Evolutionary conservation across 2,797 vertebrate genomes (phyloP), one percentile per base, ranked within the genome.

Genomic region (Cottoperca gobio): DNA sequence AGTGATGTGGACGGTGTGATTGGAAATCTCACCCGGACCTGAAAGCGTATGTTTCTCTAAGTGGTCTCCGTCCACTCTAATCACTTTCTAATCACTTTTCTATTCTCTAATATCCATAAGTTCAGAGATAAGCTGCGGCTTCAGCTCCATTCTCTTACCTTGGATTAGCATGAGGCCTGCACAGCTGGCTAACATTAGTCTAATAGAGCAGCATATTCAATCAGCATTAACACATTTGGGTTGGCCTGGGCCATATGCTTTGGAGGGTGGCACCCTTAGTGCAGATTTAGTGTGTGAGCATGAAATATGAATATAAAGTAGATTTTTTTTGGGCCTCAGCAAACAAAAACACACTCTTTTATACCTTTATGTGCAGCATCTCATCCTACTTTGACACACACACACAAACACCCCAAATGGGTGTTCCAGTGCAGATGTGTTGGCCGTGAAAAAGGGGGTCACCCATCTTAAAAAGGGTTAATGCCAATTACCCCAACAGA

Each of bases 81-180:
- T 94, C 90, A 92, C 85, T 88, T 89, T 88, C 85, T 86, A 88
- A 91, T 89, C 88, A 90, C 86, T 89, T 90, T 90, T 69, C 84
- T 81, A 43, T 88, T 81, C 84, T 86, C 82, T 85, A 89, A 93
- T 89, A 85, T 91, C 76, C 80, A 78, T 79, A 86, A 88, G 33
- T 82, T 90, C 62, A 42, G 43, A 75, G 83, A 78, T 88, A 88
- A 89, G 24, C 89, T 63, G 68, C 17, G 19, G 57, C 50, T 79
- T 14, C 72, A 23, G 75, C 76, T 77, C 79, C 79, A 81, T 86
- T 89, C 81, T 81, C 54, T 88, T 80, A 79, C 37, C 72, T 68
- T 78, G 91, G 90, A 92, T 93, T 92, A 92, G 70, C 79, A 79
- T 64, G 0, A 2, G 59, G 40, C 70, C 73, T 26, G 69, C 74